Evolutionary conservation across 2,113 vertebrate genomes (phyloP), one percentile per base, ranked within the genome.

Genomic region (Cyphomyrus discorhynchus): DNA sequence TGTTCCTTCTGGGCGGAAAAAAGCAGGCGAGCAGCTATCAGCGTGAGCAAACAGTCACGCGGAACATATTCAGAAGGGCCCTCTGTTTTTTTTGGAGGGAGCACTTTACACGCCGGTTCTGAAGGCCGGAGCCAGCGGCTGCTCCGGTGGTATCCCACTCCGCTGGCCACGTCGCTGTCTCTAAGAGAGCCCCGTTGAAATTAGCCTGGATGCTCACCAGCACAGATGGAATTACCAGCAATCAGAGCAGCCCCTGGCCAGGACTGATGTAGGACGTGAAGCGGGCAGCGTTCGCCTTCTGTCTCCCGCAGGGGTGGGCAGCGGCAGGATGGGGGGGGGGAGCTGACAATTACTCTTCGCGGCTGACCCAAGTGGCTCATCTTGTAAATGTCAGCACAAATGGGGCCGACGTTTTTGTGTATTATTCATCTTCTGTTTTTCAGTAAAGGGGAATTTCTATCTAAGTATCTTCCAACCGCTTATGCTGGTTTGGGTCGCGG

Each of bases 61-160:
- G 56, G 52, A 89, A 70, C 70, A 91, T 90, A 92, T 94, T 93
- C 92, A 90, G 90, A 91, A 91, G 93, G 90, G 92, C 93, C 93
- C 89, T n/a, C 93, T 95, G 94, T 95, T 93, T 91, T 91, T 95
- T 93, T 96, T 94, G 92, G 85, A 56, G 15, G 31, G 27, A 1
- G 0, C 13, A 3, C 42, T n/a, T 47, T 85, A 58, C 82, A 52
- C 62, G 46, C 86, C 19, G 91, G 94, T 95, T 95, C 94, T 94
- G 92, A 92, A 56, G 90, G 90, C 90, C 88, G 92, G 88, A 92
- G 90, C 92, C 95, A 94, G 95, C 93, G 94, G 95, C 94, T 92
- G 93, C 92, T 94, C 94, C 93, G 94, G 94, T 46, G 93, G 93
- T 95, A 94, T 95, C 95, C 93, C 92, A 93, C 77, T 50, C 93